phyloP scores from a whole-genome alignment of 1,140 invertebrate genomes.

The Leptinotarsa lineolata region DNA sequence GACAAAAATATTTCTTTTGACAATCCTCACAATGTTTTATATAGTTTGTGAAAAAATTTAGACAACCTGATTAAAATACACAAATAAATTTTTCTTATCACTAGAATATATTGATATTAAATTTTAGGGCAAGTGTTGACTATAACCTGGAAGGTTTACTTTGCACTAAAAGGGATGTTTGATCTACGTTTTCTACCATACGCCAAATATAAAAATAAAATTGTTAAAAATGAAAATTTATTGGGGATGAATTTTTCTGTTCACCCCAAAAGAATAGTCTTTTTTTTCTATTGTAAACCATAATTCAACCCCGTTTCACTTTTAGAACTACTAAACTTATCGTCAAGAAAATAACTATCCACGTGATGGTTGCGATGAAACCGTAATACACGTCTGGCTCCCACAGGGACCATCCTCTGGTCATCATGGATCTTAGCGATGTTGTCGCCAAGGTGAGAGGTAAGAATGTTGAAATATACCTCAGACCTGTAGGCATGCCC shows the following conservation, averaged over 20 bases:
- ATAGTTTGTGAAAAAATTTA: not conserved
- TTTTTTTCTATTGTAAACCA: conserved; percentile 5
- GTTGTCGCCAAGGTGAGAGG: conserved; percentile 91
- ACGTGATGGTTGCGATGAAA: conserved; percentile 83
- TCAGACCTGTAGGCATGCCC: conserved; percentile 85
- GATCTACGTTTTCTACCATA: conserved; percentile 9
- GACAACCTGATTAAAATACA: not conserved
- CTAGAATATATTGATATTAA: conserved; percentile 4
- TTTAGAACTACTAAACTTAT: conserved; percentile 80
- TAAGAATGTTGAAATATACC: conserved; percentile 80
- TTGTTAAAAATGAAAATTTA: conserved; percentile 12
- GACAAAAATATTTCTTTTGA: not conserved
- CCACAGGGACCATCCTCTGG: conserved; percentile 83
- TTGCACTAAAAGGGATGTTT: not conserved
- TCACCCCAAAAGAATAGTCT: not conserved
- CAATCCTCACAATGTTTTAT: not conserved
- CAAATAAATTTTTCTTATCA: conserved; percentile 3
- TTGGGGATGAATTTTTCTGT: conserved; percentile 12
- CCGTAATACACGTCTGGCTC: conserved; percentile 86
- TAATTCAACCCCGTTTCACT: conserved; percentile 67
- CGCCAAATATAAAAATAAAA: conserved; percentile 11
- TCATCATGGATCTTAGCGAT: conserved; percentile 84
- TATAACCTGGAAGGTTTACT: not conserved
- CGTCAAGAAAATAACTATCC: conserved; percentile 85
- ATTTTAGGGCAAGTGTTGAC: conserved; percentile 14